phyloP scores from a whole-genome alignment of 2,888 invertebrate genomes.

The Chymomyza fuscimana region DNA sequence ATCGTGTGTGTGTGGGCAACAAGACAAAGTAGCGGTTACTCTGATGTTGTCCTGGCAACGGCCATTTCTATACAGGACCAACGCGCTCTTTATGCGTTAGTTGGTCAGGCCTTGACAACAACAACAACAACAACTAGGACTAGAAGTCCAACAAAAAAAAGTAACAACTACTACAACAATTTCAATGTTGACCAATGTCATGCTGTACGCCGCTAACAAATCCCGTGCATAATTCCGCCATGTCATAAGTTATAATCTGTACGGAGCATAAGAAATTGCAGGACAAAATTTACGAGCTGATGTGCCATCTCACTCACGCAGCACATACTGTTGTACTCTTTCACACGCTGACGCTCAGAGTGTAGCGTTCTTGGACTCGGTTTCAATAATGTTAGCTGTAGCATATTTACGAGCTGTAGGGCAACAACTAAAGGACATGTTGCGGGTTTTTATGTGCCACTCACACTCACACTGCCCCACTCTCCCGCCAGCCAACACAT shows the following conservation, averaged over 20 bases:
- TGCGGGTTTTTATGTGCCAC: slow-evolving; percentile 20
- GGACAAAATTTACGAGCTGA: slow-evolving; percentile 47
- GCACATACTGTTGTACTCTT: not conserved
- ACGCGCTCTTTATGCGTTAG: not conserved
- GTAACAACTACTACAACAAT: slow-evolving; percentile 26
- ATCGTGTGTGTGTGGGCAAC: slow-evolving; percentile 14
- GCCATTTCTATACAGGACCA: not conserved
- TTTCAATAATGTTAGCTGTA: slow-evolving; percentile 42
- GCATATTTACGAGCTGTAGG: slow-evolving; percentile 46
- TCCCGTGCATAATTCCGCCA: slow-evolving; percentile 30
- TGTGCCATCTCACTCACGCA: slow-evolving; percentile 2
- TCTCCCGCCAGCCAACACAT: not conserved
- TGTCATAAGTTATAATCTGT: slow-evolving; percentile 62
- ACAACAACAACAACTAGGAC: not conserved
- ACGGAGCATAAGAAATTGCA: slow-evolving; percentile 46
- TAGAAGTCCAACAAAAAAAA: slow-evolving; percentile 13
- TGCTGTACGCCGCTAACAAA: slow-evolving; percentile 21
- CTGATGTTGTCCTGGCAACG: not conserved
- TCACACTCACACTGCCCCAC: slow-evolving; percentile 11
- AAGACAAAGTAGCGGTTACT: slow-evolving; percentile 23
- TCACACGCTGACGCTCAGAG: slow-evolving; percentile 9
- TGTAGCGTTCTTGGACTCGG: not conserved
- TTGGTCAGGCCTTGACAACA: slow-evolving; percentile 4
- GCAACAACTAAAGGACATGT: slow-evolving; percentile 29
- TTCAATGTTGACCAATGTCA: slow-evolving; percentile 2